Evolutionary conservation across 2,113 vertebrate species (phyloP).

Genomic region (Xenopus borealis): DNA sequence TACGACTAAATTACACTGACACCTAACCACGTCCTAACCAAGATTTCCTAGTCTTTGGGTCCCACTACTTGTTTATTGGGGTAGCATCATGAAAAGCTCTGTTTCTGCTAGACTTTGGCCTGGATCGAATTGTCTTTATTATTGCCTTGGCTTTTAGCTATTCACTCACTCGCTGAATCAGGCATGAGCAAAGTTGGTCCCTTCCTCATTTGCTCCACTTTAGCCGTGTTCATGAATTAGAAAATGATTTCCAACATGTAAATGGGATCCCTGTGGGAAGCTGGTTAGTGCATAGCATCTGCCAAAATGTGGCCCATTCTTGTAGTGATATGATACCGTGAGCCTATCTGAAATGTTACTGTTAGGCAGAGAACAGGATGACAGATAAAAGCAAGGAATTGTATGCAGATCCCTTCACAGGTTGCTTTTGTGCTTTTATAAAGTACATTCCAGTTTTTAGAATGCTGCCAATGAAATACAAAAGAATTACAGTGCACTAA

Average conservation of each 20-base stretch:
- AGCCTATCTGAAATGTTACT: constrained; percentile 21
- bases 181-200: no score
- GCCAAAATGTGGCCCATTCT: constrained; percentile 9
- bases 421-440: constrained; percentile 6
- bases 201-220: background rate
- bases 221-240: background rate
- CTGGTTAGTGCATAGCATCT: constrained; percentile 11
- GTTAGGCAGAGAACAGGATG: constrained; percentile 1
- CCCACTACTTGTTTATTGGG: no score
- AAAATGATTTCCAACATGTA: background rate
- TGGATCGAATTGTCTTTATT: no score
- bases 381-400: constrained; percentile 28
- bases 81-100: no score
- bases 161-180: background rate
- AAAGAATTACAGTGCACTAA: constrained; percentile 7
- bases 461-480: constrained; percentile 5
- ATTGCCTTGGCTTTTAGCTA: background rate
- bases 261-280: constrained; percentile 41
- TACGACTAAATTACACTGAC: no score
- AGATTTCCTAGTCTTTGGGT: no score
- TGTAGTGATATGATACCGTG: constrained; percentile 11
- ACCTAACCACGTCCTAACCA: no score
- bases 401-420: constrained; percentile 31
- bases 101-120: no score
- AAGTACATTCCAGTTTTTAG: constrained; percentile 1